Conservation (phyloP, 1,140 invertebrate genomes). For the Venturia canescens region DNA sequence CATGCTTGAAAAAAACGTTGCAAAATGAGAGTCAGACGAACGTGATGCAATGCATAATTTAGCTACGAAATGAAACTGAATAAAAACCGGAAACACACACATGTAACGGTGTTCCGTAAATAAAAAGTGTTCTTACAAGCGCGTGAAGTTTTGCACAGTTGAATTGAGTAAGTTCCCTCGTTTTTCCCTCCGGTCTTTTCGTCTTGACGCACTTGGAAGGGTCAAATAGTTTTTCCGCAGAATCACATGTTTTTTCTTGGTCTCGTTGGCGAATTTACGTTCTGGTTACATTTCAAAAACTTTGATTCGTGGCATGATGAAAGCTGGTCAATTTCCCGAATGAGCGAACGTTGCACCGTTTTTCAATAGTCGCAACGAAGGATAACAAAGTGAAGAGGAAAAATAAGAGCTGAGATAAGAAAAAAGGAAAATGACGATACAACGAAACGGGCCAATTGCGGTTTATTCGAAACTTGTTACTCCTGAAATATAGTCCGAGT, state of each 20-base stretch:
- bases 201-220: neutral
- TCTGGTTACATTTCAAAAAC: slow-evolving; percentile 20
- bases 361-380: neutral
- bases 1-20: too few species aligned
- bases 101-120: neutral
- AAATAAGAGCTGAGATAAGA: neutral
- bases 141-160: slow-evolving; percentile 31
- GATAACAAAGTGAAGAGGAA: neutral
- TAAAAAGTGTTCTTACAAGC: slow-evolving; percentile 25
- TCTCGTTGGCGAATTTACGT: neutral
- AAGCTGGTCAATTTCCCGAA: neutral
- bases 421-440: neutral
- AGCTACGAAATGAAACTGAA: neutral
- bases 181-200: neutral
- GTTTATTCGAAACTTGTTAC: neutral
- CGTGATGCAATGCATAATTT: neutral
- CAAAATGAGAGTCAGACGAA: too few species aligned
- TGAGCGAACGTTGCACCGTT: neutral
- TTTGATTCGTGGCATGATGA: neutral
- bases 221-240: neutral
- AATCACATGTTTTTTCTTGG: slow-evolving; percentile 10
- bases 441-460: neutral
- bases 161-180: slow-evolving; percentile 19
- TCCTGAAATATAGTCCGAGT: neutral
- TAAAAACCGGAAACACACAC: neutral